phyloP scores from a whole-genome alignment of 2,888 invertebrate genomes.

The Cerastoderma edule region DNA sequence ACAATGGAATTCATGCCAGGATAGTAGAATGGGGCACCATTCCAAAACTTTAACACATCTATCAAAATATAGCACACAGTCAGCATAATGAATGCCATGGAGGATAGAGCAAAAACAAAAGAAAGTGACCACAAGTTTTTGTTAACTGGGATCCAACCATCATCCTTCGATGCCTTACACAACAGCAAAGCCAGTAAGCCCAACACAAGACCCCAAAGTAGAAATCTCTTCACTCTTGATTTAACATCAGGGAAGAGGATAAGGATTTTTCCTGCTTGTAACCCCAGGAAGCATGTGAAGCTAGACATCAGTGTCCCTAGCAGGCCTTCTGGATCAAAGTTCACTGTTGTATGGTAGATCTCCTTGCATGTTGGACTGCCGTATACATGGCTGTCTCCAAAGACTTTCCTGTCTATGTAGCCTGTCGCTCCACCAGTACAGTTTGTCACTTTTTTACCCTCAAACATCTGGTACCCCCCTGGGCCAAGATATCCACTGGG shows the following conservation, averaged over 20 bases:
- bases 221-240: slow-evolving; percentile 89
- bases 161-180: slow-evolving; percentile 86
- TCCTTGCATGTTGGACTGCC: slow-evolving; percentile 87
- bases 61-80: slow-evolving; percentile 90
- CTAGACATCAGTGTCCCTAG: slow-evolving; percentile 87
- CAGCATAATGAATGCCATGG: slow-evolving; percentile 90
- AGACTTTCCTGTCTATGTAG: slow-evolving; percentile 90
- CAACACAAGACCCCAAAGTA: slow-evolving; percentile 87
- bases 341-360: slow-evolving; percentile 87
- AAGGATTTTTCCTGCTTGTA: slow-evolving; percentile 89
- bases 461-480: slow-evolving; percentile 88
- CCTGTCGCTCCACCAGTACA: slow-evolving; percentile 96
- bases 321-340: slow-evolving; percentile 94
- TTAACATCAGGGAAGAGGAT: slow-evolving; percentile 84
- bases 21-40: slow-evolving; percentile 93
- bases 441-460: slow-evolving; percentile 80
- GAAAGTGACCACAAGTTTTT: slow-evolving; percentile 97
- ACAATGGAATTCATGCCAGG: slow-evolving; percentile 95
- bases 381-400: slow-evolving; percentile 91
- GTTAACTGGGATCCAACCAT: slow-evolving; percentile 94
- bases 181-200: slow-evolving; percentile 71
- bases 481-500: slow-evolving; percentile 95
- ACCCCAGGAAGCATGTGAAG: slow-evolving; percentile 84
- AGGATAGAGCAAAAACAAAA: slow-evolving; percentile 92
- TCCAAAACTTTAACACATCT: slow-evolving; percentile 90